Evolutionary conservation across 2,797 vertebrate genomes (phyloP).

Genomic region (Etheostoma perlongum): DNA sequence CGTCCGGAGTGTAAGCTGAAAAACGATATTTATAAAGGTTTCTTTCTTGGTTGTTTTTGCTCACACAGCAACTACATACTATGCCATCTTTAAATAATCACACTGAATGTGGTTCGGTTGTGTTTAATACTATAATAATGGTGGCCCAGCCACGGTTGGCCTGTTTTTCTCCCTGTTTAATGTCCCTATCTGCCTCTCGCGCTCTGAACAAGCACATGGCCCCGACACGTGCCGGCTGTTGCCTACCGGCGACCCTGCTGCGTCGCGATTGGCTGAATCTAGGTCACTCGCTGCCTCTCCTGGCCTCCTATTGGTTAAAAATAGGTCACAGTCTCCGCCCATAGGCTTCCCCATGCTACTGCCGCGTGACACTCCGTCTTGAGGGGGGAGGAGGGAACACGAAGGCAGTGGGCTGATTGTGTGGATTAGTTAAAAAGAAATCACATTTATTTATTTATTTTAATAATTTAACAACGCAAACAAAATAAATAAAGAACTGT

Average conservation of each 20-base stretch:
- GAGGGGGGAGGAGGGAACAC: neutral
- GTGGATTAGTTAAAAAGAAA: constrained; percentile 61
- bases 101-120: neutral
- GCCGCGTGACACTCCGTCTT: constrained; percentile 81
- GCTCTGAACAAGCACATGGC: constrained; percentile 79
- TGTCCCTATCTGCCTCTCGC: constrained; percentile 43
- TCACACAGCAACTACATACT: too few relatives aligned
- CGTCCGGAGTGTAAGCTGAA: neutral
- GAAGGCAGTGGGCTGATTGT: constrained; percentile 44
- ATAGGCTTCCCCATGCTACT: constrained; percentile 77
- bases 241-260: constrained; percentile 74
- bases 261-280: constrained; percentile 83
- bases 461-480: neutral
- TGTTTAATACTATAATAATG: neutral
- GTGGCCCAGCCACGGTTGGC: neutral
- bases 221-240: constrained; percentile 80
- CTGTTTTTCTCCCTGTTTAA: constrained; percentile 7
- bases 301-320: constrained; percentile 88
- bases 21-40: neutral
- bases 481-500: neutral
- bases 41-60: fast-evolving
- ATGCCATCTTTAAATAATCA: fast-evolving
- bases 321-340: constrained; percentile 92
- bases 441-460: constrained; percentile 2
- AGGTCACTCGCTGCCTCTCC: constrained; percentile 87